phyloP scores from a whole-genome alignment of 2,888 invertebrate species.

The Spisula subtruncata region DNA sequence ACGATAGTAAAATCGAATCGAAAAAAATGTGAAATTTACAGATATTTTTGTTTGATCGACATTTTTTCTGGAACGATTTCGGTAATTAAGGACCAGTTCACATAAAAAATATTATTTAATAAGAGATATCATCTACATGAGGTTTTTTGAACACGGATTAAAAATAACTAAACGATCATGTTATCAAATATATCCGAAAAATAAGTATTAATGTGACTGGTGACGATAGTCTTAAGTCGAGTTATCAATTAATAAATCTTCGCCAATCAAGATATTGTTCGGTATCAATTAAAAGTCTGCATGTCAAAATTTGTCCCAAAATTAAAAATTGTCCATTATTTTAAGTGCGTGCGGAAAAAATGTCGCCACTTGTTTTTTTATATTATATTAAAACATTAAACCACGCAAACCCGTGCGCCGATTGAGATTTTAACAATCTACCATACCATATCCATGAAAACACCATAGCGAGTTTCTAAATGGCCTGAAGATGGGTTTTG shows the following conservation, averaged over 20 bases:
- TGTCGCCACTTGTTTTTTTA: slow-evolving; percentile 30
- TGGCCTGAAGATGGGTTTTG: background rate
- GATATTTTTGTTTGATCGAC: background rate
- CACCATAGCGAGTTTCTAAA: slow-evolving; percentile 38
- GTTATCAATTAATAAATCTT: slow-evolving; percentile 1
- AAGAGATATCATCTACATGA: background rate
- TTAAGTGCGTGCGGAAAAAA: slow-evolving; percentile 29
- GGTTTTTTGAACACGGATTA: background rate
- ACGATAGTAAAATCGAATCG: background rate
- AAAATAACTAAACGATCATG: background rate
- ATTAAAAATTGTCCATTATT: slow-evolving; percentile 22
- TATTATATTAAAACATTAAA: background rate
- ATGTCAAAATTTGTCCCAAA: background rate
- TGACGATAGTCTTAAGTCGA: background rate
- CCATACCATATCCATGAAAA: slow-evolving; percentile 38
- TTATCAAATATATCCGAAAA: background rate
- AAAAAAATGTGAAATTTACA: background rate
- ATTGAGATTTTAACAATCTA: background rate
- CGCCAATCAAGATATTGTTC: slow-evolving; percentile 4
- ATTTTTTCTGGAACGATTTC: background rate
- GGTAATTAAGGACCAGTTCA: background rate
- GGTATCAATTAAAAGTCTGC: slow-evolving; percentile 20
- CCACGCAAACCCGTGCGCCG: background rate
- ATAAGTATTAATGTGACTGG: background rate
- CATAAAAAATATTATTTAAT: background rate